Evolutionary conservation across 2,888 invertebrate species (phyloP).

Genomic region (Cerastis leucographa): DNA sequence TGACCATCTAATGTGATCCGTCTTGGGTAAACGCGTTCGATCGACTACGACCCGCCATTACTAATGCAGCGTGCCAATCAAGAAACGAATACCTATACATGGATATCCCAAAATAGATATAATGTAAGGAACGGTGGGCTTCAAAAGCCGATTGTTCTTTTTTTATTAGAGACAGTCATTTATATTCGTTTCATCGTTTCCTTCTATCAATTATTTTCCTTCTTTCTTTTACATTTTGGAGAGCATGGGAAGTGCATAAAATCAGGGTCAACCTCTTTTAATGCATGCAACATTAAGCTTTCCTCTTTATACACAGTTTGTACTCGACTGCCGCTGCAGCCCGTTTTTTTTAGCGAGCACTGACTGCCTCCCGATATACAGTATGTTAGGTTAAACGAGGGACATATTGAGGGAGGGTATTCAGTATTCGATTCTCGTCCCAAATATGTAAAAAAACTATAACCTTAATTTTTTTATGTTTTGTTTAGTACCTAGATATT

Average conservation of each 20-base stretch:
- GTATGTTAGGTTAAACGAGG: too few relatives aligned
- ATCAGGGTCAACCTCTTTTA: not conserved
- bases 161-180: not conserved
- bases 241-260: not conserved
- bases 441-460: too few relatives aligned
- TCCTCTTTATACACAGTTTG: not conserved
- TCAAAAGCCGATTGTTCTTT: not conserved
- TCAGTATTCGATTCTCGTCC: too few relatives aligned
- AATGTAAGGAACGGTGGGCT: not conserved
- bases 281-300: not conserved
- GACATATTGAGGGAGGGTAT: too few relatives aligned
- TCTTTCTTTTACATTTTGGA: not conserved
- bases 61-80: slow-evolving; percentile 35
- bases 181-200: not conserved
- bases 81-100: slow-evolving; percentile 3
- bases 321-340: not conserved
- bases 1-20: slow-evolving; percentile 1
- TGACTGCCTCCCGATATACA: not conserved
- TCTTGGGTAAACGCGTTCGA: slow-evolving; percentile 1
- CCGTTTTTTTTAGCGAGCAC: not conserved
- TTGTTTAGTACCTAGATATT: too few relatives aligned
- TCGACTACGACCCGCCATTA: slow-evolving; percentile 3
- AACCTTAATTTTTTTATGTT: too few relatives aligned
- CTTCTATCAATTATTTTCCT: too few relatives aligned
- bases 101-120: not conserved